Evolutionary conservation across 2,888 invertebrate species (phyloP).

Genomic region (Eledona agricola): DNA sequence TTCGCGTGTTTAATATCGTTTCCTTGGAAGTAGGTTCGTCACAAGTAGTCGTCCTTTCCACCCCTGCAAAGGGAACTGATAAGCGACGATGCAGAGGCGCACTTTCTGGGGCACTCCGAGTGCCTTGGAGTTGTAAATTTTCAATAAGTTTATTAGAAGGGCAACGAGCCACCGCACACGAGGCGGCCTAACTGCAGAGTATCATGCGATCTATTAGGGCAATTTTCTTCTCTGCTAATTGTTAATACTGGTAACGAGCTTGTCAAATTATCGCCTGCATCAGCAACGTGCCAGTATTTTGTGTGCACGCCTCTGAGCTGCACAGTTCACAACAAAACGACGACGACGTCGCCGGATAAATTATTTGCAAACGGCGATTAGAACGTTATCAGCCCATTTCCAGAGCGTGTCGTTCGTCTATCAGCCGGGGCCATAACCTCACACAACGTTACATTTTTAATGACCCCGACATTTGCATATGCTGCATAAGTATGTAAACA

Average conservation of each 20-base stretch:
- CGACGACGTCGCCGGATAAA: slow-evolving; percentile 12
- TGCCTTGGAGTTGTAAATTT: slow-evolving; percentile 1
- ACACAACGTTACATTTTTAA: slow-evolving; percentile 56
- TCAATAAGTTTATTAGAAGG: neutral
- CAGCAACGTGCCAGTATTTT: slow-evolving; percentile 9
- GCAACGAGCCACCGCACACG: too few species aligned
- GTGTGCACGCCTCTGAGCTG: slow-evolving; percentile 9
- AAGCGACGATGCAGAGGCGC: slow-evolving; percentile 8
- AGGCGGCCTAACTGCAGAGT: slow-evolving; percentile 3
- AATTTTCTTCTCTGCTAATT: slow-evolving; percentile 18
- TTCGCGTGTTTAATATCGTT: slow-evolving; percentile 25
- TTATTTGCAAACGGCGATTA: slow-evolving; percentile 32
- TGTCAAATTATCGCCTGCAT: slow-evolving; percentile 25
- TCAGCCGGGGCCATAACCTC: slow-evolving; percentile 50
- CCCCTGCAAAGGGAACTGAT: neutral
- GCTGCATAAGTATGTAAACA: slow-evolving; percentile 56
- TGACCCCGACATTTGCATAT: slow-evolving; percentile 53
- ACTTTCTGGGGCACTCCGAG: neutral
- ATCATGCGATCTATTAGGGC: slow-evolving; percentile 10
- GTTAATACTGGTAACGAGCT: slow-evolving; percentile 21
- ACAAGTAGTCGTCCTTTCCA: slow-evolving; percentile 10
- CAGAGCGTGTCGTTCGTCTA: slow-evolving; percentile 36
- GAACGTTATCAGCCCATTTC: slow-evolving; percentile 33
- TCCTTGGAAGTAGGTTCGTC: slow-evolving; percentile 12
- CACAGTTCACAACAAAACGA: slow-evolving; percentile 12